Evolutionary conservation across 2,113 vertebrate genomes (phyloP).

Genomic region (Catagonus wagneri): DNA sequence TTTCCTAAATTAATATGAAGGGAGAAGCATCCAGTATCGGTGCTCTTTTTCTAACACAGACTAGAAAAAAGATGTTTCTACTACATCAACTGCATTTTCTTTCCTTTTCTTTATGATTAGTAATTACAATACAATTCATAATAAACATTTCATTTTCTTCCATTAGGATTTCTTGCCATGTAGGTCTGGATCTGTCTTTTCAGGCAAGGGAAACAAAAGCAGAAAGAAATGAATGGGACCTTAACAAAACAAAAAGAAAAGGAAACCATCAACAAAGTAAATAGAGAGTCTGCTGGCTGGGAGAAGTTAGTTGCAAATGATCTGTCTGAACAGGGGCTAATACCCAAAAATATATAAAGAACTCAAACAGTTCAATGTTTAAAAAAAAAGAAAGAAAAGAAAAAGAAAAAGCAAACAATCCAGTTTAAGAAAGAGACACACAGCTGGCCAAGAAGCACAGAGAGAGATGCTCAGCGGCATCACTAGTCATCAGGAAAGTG

Average conservation of each 20-base stretch:
- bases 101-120: background rate
- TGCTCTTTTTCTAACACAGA: background rate
- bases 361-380: background rate
- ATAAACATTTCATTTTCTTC: background rate
- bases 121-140: background rate
- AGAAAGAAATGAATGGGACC: background rate
- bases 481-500: background rate
- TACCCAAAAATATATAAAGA: background rate
- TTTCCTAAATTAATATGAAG: background rate
- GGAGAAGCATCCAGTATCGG: fast-evolving
- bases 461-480: background rate
- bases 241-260: background rate
- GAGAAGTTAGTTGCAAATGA: background rate
- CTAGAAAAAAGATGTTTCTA: background rate
- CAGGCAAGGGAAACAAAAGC: background rate
- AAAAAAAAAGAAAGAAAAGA: too few species aligned
- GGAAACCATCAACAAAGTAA: background rate
- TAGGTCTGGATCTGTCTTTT: background rate
- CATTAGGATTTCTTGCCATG: background rate
- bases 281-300: background rate
- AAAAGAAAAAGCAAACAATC: background rate
- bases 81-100: background rate
- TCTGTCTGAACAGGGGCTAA: background rate
- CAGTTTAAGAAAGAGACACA: background rate
- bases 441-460: background rate